These are phyloP conservation scores for Panurus biarmicus DNA, from an alignment of 2,113 vertebrate species.

Conservation along the genomic window DNA sequence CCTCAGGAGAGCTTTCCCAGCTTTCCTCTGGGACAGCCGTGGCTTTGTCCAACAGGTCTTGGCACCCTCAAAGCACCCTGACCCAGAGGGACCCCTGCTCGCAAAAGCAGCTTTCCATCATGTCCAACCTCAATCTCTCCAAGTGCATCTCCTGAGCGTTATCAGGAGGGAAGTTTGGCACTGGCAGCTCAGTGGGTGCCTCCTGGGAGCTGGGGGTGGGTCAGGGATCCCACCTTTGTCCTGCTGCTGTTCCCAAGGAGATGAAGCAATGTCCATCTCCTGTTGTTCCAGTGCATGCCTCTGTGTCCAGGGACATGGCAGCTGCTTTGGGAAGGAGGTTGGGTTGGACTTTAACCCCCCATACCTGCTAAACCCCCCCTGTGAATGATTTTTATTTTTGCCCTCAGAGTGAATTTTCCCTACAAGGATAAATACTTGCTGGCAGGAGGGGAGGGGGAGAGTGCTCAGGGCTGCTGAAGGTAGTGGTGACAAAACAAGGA, in stretches of 20 bases:
- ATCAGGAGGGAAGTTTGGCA: too few relatives aligned
- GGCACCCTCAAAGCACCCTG: neutral
- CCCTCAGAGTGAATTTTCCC: neutral
- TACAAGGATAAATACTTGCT: neutral
- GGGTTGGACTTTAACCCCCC: neutral
- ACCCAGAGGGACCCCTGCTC: neutral
- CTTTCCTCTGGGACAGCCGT: neutral
- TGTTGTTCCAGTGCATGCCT: rapidly evolving
- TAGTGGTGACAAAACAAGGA: neutral
- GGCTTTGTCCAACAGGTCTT: neutral
- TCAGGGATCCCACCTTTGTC: neutral
- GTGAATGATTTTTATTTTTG: neutral
- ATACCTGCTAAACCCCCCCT: rapidly evolving
- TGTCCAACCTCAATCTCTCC: neutral
- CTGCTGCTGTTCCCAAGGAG: neutral
- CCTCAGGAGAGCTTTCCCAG: neutral
- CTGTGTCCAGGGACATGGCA: neutral
- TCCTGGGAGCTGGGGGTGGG: neutral
- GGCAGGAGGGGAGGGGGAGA: neutral
- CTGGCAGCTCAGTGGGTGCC: neutral
- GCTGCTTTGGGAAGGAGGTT: neutral
- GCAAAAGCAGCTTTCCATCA: neutral
- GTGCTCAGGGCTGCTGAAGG: rapidly evolving
- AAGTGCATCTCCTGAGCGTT: neutral
- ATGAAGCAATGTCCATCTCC: rapidly evolving